Evolutionary conservation across 2,113 vertebrate species (phyloP), one percentile per base, ranked within the genome.

Genomic region (Austrofundulus limnaeus): DNA sequence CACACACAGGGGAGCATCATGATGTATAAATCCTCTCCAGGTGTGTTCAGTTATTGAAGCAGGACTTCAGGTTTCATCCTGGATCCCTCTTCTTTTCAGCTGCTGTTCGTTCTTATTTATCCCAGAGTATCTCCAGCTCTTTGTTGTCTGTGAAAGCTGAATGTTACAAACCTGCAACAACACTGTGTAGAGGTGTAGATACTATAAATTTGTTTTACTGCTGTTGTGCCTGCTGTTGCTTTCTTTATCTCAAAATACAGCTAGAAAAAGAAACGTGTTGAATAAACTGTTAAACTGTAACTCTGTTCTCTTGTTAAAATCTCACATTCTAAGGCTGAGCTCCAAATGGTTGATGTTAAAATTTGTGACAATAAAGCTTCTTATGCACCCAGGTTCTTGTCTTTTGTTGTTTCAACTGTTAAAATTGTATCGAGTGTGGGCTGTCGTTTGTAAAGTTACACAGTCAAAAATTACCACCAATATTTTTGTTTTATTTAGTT

Each of bases 361-460:
- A 90, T 87, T 91, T 85, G 91, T 94, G 92, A 91, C 87, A 95
- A 96, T 96, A 96, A 95, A 94, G 87, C 85, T 87, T 89, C 90
- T 89, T 86, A 85, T 92, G 85, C 86, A 82, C 83, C 71, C 28
- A 63, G 17, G 54, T 54, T 25, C 61, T 45, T 20, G 9, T 37
- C n/a, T 31, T 71, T 52, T 72, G 34, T 38, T 34, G 6, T 10
- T 34, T 34, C 25, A 28, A 34, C 2, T 34, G 31, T 34, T 34
- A 4, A 7, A 28, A 28, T 28, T 7, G 28, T 28, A 7, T 28
- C n/a, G n/a, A n/a, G n/a, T n/a, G n/a, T n/a, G n/a, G n/a, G n/a
- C n/a, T n/a, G n/a, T n/a, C n/a, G n/a, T n/a, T n/a, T n/a, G n/a
- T n/a, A n/a, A n/a, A n/a, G n/a, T n/a, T n/a, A n/a, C n/a, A n/a